Evolutionary conservation across 2,797 vertebrate genomes (phyloP), one percentile per base, ranked within the genome.

Genomic region (Scolopax rusticola): DNA sequence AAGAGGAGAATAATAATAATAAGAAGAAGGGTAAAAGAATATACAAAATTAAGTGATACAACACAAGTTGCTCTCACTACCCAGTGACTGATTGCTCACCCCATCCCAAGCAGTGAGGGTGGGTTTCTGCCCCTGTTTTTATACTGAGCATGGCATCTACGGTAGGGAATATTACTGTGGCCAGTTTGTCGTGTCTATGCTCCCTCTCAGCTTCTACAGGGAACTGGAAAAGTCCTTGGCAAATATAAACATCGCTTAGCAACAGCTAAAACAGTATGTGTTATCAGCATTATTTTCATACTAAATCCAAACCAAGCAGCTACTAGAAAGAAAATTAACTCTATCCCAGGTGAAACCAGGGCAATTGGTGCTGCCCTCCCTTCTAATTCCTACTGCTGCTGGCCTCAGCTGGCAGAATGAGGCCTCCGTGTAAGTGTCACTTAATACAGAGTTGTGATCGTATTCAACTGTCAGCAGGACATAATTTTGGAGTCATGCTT

Each of bases 281-380:
- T 30, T 63, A 63, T n/a, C 9, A 21, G 20, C 61, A 45, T 45
- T 43, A 23, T 64, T 64, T 11, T 64, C 41, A 43, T 32, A n/a
- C 20, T 64, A 21, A 32, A 64, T 45, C 19, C 40, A 64, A 45
- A 43, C 32, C 19, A 64, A 64, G 13, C 28, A 64, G 61, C 40
- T 64, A 23, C 61, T 45, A 43, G 30, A n/a, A 64, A 64, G 20
- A 45, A 32, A 64, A 64, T 21, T 63, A 32, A 45, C 9, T n/a
- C 61, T 64, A 23, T 43, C 41, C 30, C 61, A 64, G 40, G 21
- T 32, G 61, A 64, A 43, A 43, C 40, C 20, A 64, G 41, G 41
- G 32, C 41, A 64, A 32, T n/a, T 15, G 27, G 4, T 81, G 33
- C 38, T 1, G 0, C 3, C 1, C 23, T 75, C 28, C 23, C 3